Percentiles rank a stretch among this genome's conserved stretches.
These are phyloP conservation scores for Xenus cinereus DNA, from an alignment of 2,113 vertebrate species.

Conservation along the genomic window DNA sequence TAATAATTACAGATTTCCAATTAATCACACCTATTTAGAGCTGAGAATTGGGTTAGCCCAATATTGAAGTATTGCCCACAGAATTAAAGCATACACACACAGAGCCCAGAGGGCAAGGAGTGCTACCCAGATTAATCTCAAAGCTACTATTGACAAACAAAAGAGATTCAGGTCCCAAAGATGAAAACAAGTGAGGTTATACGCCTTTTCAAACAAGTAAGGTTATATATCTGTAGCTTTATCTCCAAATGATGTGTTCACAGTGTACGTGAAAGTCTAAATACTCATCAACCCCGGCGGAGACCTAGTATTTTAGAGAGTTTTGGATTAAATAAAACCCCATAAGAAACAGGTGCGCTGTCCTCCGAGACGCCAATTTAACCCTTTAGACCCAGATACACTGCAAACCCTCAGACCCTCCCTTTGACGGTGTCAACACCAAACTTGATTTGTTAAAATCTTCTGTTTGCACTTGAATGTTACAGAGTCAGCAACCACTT, in stretches of 20 bases:
- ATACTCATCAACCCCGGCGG: not conserved
- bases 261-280: not conserved
- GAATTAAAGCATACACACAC: not conserved
- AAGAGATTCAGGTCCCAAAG: not conserved
- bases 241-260: not conserved
- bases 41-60: not conserved
- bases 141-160: rapidly evolving
- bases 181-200: not conserved
- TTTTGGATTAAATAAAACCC: not conserved
- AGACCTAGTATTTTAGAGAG: not conserved
- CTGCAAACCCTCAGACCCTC: not conserved
- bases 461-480: not conserved
- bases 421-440: not conserved
- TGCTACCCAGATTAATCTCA: not conserved
- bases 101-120: not conserved
- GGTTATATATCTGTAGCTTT: not conserved
- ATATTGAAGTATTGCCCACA: not conserved
- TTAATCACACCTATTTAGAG: not conserved
- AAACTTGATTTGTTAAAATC: not conserved
- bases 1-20: not conserved
- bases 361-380: not conserved
- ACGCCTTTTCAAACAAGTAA: not conserved
- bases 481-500: rapidly evolving
- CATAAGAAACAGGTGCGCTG: not conserved
- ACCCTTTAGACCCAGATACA: not conserved